Evolutionary conservation across 2,797 vertebrate species (phyloP).

Genomic region (Menidia menidia): DNA sequence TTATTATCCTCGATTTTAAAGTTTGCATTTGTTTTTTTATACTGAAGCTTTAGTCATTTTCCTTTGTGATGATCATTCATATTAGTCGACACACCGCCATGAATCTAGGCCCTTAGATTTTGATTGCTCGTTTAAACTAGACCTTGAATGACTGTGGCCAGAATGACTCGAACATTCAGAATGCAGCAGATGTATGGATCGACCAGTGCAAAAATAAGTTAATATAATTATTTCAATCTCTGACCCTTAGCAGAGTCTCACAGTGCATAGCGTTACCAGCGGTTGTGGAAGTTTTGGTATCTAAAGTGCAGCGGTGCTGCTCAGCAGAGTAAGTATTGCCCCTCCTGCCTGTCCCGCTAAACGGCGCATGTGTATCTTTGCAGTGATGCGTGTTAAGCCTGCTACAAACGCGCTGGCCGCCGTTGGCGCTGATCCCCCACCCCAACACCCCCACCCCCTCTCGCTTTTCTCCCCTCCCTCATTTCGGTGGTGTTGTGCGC

Average conservation of each 20-base stretch:
- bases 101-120: neutral
- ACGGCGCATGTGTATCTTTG: slow-evolving; percentile 87
- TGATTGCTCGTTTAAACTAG: slow-evolving; percentile 2
- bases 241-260: neutral
- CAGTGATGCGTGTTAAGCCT: slow-evolving; percentile 67
- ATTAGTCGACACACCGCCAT: neutral
- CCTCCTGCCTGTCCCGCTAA: slow-evolving; percentile 44
- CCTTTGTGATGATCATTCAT: no score
- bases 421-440: slow-evolving; percentile 62
- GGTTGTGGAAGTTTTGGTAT: slow-evolving; percentile 58
- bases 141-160: neutral
- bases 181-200: neutral
- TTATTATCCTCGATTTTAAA: no score
- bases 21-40: no score
- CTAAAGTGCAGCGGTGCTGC: slow-evolving; percentile 13
- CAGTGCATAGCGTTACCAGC: neutral
- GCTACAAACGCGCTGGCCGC: slow-evolving; percentile 74
- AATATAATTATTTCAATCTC: neutral
- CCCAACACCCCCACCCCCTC: slow-evolving; percentile 55
- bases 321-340: slow-evolving; percentile 27
- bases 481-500: slow-evolving; percentile 91
- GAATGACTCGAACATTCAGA: neutral
- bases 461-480: slow-evolving; percentile 73
- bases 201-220: no score
- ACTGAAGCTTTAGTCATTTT: neutral